Evolutionary conservation across 2,113 vertebrate species (phyloP).

Genomic region (Poecilia latipinna): DNA sequence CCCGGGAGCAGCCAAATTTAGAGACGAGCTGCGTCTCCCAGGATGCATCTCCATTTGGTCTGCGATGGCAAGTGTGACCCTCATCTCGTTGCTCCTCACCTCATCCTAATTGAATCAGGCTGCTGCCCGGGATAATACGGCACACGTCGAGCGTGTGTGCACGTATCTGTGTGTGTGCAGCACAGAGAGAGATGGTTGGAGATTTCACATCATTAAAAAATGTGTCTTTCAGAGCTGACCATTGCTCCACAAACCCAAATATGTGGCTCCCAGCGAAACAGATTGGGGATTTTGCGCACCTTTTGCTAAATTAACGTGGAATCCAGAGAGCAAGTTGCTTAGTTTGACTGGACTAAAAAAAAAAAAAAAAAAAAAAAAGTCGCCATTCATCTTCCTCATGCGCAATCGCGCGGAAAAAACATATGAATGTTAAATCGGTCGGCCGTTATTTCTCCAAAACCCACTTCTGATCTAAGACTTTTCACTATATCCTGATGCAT

Average conservation of each 20-base stretch:
- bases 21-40: constrained; percentile 64
- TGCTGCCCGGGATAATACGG: constrained; percentile 61
- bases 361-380: constrained; percentile 29
- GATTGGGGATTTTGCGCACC: neutral
- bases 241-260: constrained; percentile 9
- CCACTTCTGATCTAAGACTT: constrained; percentile 54
- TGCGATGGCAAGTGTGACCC: constrained; percentile 76
- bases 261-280: constrained; percentile 11
- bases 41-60: constrained; percentile 74
- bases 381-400: constrained; percentile 50
- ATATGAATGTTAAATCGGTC: constrained; percentile 51
- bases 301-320: neutral
- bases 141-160: constrained; percentile 13
- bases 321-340: constrained; percentile 28
- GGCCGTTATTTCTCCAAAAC: constrained; percentile 16
- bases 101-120: constrained; percentile 79
- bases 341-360: constrained; percentile 36
- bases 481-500: constrained; percentile 78
- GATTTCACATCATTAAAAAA: constrained; percentile 55
- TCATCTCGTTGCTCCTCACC: constrained; percentile 77
- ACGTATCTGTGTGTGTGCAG: constrained; percentile 3
- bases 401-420: constrained; percentile 49
- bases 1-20: constrained; percentile 75
- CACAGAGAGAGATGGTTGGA: constrained; percentile 7
- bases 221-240: constrained; percentile 25